Conservation (phyloP, 2,797 vertebrate species). For the Peromyscus eremicus region DNA sequence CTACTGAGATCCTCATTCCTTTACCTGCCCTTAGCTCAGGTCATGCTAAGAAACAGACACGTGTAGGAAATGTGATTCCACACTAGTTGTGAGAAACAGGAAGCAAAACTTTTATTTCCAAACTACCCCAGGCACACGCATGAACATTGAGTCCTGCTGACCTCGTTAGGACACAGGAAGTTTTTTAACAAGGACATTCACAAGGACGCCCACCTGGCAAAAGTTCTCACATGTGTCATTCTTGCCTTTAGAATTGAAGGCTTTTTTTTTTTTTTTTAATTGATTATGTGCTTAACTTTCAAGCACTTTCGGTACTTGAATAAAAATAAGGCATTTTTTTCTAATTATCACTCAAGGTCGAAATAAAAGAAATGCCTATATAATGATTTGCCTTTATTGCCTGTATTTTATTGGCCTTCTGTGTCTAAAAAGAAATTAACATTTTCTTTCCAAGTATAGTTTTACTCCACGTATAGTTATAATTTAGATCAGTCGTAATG, state of each 20-base stretch:
- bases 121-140: conserved; percentile 22
- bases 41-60: conserved; percentile 2
- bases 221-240: neutral
- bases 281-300: conserved; percentile 32
- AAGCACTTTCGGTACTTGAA: conserved; percentile 66
- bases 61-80: neutral
- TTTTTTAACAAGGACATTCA: neutral
- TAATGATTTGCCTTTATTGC: conserved; percentile 22
- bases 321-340: conserved; percentile 61
- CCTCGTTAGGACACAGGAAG: conserved; percentile 36
- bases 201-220: neutral
- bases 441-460: neutral
- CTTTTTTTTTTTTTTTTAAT: conserved; percentile 25
- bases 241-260: conserved; percentile 29
- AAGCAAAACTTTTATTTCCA: conserved; percentile 61
- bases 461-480: conserved; percentile 5
- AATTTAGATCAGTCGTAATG: conserved; percentile 65
- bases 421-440: neutral
- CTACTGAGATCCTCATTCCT: neutral
- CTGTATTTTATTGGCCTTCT: conserved; percentile 1
- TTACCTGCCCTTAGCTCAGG: neutral
- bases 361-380: conserved; percentile 35
- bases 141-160: neutral
- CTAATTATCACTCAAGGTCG: conserved; percentile 32
- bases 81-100: neutral